Conservation (phyloP, 2,113 vertebrate species). For the Tapirus terrestris region DNA sequence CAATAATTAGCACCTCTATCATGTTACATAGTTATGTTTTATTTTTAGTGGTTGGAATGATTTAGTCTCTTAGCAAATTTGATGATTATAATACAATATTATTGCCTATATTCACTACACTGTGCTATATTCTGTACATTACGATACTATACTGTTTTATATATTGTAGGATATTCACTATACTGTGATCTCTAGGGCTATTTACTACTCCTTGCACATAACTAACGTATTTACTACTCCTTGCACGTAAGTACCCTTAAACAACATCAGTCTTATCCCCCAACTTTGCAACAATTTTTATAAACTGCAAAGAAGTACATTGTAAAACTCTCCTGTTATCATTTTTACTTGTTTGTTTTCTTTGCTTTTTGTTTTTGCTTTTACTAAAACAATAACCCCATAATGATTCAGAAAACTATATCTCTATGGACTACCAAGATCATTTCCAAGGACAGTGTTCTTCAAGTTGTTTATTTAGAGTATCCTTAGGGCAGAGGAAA, state of each 20-base stretch:
- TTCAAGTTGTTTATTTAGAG: background rate
- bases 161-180: too few species aligned
- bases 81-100: background rate
- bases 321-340: background rate
- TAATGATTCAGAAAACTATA: background rate
- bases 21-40: background rate
- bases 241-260: background rate
- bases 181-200: background rate
- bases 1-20: background rate
- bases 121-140: background rate
- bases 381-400: background rate
- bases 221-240: background rate
- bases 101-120: background rate
- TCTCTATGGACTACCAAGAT: background rate
- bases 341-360: background rate
- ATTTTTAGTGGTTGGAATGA: background rate
- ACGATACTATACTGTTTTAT: too few species aligned
- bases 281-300: background rate
- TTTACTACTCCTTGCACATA: background rate
- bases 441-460: background rate
- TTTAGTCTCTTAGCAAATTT: background rate
- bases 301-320: background rate
- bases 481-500: background rate
- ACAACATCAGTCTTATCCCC: background rate
- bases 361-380: background rate